Evolutionary conservation across 2,113 vertebrate species (phyloP).

Genomic region (Hippolais icterina): DNA sequence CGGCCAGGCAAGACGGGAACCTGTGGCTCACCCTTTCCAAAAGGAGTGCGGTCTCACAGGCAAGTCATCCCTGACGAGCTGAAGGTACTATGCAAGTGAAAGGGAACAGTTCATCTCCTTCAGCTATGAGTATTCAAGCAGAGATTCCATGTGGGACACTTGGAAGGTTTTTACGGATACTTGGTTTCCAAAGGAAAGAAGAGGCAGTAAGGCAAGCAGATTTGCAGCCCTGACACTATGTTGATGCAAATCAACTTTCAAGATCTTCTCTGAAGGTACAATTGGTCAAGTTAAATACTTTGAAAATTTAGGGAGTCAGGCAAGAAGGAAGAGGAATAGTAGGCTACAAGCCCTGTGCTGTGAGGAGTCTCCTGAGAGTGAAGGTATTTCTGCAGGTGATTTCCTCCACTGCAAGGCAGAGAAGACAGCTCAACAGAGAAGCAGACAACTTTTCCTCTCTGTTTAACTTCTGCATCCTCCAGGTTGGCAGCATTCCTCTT

Average conservation of each 20-base stretch:
- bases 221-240: neutral
- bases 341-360: neutral
- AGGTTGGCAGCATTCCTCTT: neutral
- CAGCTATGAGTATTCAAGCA: neutral
- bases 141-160: neutral
- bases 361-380: neutral
- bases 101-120: neutral
- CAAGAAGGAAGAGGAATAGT: neutral
- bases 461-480: neutral
- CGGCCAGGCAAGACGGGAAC: neutral
- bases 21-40: neutral
- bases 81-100: neutral
- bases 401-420: neutral
- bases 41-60: neutral
- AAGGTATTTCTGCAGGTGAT: neutral
- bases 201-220: neutral
- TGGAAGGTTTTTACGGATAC: neutral
- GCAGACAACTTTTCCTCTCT: neutral
- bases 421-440: neutral
- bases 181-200: rapidly evolving
- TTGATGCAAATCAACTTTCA: neutral
- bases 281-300: neutral
- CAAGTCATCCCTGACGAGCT: neutral
- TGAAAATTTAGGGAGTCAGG: neutral
- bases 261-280: neutral